A percentile compares a stretch with the other conserved stretches of the same genome.
These are phyloP conservation scores for Oryzias melastigma DNA, from an alignment of 2,113 vertebrate species.

Conservation along the genomic window DNA sequence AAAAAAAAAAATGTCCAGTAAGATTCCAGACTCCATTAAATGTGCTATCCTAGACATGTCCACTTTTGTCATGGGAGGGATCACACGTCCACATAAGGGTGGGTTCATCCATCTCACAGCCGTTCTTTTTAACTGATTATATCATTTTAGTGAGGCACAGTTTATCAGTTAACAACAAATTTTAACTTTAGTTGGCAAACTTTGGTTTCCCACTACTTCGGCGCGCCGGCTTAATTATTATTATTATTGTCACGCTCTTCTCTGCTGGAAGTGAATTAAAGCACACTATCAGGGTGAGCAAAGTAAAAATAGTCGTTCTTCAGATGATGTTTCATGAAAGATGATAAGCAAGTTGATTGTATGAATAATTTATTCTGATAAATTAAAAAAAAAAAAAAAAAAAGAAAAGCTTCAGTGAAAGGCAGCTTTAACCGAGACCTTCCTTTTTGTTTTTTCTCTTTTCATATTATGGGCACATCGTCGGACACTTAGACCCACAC, in stretches of 20 bases:
- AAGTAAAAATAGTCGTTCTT: conserved; percentile 53
- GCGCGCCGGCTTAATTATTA: conserved; percentile 49
- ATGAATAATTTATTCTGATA: conserved; percentile 67
- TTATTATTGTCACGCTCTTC: conserved; percentile 58
- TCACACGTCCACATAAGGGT: too few relatives aligned
- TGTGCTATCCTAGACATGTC: too few relatives aligned
- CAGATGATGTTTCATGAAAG: conserved; percentile 58
- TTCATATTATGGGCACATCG: conserved; percentile 29
- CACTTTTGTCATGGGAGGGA: too few relatives aligned
- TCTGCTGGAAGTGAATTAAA: conserved; percentile 62
- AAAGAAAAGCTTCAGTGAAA: conserved; percentile 24
- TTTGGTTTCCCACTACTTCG: background rate
- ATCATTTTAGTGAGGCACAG: too few relatives aligned
- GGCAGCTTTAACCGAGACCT: background rate
- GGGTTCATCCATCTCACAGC: too few relatives aligned
- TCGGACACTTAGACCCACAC: conserved; percentile 11
- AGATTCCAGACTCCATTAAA: too few relatives aligned
- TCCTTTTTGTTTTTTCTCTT: conserved; percentile 10
- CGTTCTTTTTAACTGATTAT: too few relatives aligned
- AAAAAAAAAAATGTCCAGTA: too few relatives aligned
- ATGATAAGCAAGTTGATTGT: conserved; percentile 69
- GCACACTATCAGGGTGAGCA: conserved; percentile 46
- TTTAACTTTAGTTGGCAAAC: too few relatives aligned
- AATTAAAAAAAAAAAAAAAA: conserved; percentile 25
- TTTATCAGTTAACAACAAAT: too few relatives aligned